These are phyloP conservation scores for Drosophila testacea DNA, from an alignment of 2,888 invertebrate species.

Conservation along the genomic window DNA sequence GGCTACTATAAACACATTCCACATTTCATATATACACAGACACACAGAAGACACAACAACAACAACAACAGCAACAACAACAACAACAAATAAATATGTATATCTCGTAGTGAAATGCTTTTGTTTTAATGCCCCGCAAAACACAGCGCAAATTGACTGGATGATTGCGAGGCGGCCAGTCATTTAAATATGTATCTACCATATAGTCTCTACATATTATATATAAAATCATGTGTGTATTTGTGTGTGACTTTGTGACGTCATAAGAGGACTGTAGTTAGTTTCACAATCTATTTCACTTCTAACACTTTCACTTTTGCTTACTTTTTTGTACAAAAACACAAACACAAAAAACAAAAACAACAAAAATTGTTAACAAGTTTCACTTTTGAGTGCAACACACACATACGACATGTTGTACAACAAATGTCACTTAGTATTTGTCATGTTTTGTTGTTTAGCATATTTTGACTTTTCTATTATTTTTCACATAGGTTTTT, in stretches of 20 bases:
- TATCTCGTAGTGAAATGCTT: conserved; percentile 76
- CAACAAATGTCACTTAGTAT: conserved; percentile 31
- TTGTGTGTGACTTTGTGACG: conserved; percentile 49
- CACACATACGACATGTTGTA: conserved; percentile 67
- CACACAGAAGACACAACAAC: background rate
- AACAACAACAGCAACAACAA: conserved; percentile 48
- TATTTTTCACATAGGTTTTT: conserved; percentile 17
- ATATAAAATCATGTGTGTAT: conserved; percentile 18
- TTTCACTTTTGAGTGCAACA: conserved; percentile 45
- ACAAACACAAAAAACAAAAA: background rate
- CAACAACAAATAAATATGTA: conserved; percentile 28
- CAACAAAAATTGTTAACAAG: background rate
- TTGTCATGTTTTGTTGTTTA: conserved; percentile 32
- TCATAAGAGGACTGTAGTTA: conserved; percentile 39
- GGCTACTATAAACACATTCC: conserved; percentile 76
- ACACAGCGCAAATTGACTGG: conserved; percentile 79
- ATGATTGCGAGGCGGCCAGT: conserved; percentile 63
- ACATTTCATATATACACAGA: conserved; percentile 28
- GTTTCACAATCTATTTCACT: conserved; percentile 11
- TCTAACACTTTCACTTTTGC: conserved; percentile 42
- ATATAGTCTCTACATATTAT: background rate
- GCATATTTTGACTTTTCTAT: conserved; percentile 6
- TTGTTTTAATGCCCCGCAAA: conserved; percentile 80
- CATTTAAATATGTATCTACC: conserved; percentile 42
- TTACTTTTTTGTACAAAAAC: conserved; percentile 10